Evolutionary conservation across 2,797 vertebrate species (phyloP), one percentile per base, ranked within the genome.

Genomic region (Silurus aristotelis): DNA sequence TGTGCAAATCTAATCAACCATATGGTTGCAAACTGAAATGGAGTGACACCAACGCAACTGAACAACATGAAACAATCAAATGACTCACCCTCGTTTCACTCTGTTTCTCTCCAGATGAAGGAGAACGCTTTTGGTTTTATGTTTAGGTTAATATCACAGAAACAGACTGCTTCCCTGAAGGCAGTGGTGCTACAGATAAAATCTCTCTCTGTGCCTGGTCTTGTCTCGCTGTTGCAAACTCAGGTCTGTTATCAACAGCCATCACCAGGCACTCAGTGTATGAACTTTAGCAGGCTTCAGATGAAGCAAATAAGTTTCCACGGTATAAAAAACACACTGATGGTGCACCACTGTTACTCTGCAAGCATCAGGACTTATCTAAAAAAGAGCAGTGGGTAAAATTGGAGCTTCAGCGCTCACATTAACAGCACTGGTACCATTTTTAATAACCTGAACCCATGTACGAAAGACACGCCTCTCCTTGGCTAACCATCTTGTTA

Each of bases 1-100:
- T 83, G 86, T 84, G 84, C 77, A 91, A 93, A 92, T 91, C 48
- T 85, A 89, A 85, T 89, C 70, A 82, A 90, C 86, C 85, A 86
- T 85, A 81, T 90, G 84, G 79, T 77, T 86, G 22, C 2, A 77
- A 61, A 88, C 25, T 87, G 27, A 43, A 61, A n/a, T 43, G 63
- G 60, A 91, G 85, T 89, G 86, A 71, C 22, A 72, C 82, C 89
- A 77, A 75, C 68, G 52, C 71, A 55, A 46, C 86, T 84, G 38
- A 66, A n/a, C n/a, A 68, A 72, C 83, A 84, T 83, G 80, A 63
- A 83, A 79, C 61, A 80, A 71, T 58, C 25, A 22, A 68, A 48
- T n/a, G n/a, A n/a, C n/a, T n/a, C n/a, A n/a, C 60, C 72, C 75
- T 64, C 70, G 76, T 67, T 27, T 76, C 38, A 55, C 56, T 68